Evolutionary conservation across 2,797 vertebrate species (phyloP), one percentile per base, ranked within the genome.

Genomic region (Periparus ater): DNA sequence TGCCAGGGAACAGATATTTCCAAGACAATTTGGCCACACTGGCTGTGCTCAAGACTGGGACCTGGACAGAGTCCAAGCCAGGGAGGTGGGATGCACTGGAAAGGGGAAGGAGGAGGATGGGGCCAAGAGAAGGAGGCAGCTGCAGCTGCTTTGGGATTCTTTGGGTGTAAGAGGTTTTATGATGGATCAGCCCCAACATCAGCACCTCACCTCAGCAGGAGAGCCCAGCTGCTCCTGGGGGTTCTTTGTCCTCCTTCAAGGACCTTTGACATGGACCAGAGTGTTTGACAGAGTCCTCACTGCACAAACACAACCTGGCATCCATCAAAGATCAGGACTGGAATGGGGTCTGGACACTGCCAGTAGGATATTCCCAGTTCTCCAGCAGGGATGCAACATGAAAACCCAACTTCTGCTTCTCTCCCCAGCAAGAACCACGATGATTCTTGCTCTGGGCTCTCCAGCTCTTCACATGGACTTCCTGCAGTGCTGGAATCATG

Each of bases 141-240:
- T 25, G 2, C 26, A 21, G 34, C 30, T 48, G 3, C 26, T 36
- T 40, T 60, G 60, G 47, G 26, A 9, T 32, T 58, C 45, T 60
- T 65, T 0, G 2, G 26, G 18, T 47, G 34, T 47, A 26, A 21
- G 88, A 47, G 18, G 13, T 32, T 78, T 78, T 25, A 4, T 42
- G 66, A 20, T 1, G 10, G 40, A 38, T 12, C 23, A 40, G 9
- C 58, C 45, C 29, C 42, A 60, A 5, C 17, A 15, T 6, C 13
- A 42, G 12, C 25, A 74, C 7, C 71, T 85, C 66, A n/a, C 8
- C 55, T 30, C 8, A 36, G 9, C 5, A 1, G 21, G 32, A 66
- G 32, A 71, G 5, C 26, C 16, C 0, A 0, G 6, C 27, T 63
- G 21, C 62, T 65, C 40, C 40, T 21, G 25, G 4, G 17, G 5